Base-by-base conservation (phyloP, 1,140 invertebrate species). In the Diachasmimorpha longicaudata region DNA sequence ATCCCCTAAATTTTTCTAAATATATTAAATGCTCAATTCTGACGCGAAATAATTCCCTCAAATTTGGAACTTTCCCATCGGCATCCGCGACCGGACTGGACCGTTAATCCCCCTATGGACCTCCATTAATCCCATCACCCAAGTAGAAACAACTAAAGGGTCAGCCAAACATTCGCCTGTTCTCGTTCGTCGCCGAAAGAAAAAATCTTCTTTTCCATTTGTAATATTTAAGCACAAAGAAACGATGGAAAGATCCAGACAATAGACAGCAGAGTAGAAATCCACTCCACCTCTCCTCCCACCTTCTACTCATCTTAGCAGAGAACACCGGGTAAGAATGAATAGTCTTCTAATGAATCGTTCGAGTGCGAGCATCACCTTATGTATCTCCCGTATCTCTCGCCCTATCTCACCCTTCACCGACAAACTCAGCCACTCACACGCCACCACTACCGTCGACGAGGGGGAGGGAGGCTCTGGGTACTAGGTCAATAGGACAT, bases 281-380 rank as follows among this genome's bases (percentile, higher is more conserved):
- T 72, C 75, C 69, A 68, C 75, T 77, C 23, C 42, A 42, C 39
- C 36, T 72, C 55, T 42, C 13, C 13, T 10, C 48, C n/a, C 48
- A 8, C 48, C 3, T 0, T 11, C 4, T 21, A 21, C 25, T 70
- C 14, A 21, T 16, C 39, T 31, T 39, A 8, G 19, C 68, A 70
- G 58, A 63, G 58, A 75, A 74, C 25, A 71, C 69, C 52, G 23
- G 44, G 48, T 21, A 16, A 21, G 76, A 79, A 75, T 79, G 78
- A 79, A 79, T 79, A 75, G 76, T 46, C 73, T 75, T 76, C 78
- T 79, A 79, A 79, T 66, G 78, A 79, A 69, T 75, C 37, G 70
- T 75, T 79, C 72, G 63, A 79, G 75, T 75, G 55, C 66, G 39
- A 37, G 16, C 39, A 66, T 73, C 74, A 70, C 74, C 71, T 73